Percentiles rank a stretch among this genome's conserved stretches.
Evolutionary conservation across 2,888 invertebrate species (phyloP).

Genomic region (Congeria kusceri): DNA sequence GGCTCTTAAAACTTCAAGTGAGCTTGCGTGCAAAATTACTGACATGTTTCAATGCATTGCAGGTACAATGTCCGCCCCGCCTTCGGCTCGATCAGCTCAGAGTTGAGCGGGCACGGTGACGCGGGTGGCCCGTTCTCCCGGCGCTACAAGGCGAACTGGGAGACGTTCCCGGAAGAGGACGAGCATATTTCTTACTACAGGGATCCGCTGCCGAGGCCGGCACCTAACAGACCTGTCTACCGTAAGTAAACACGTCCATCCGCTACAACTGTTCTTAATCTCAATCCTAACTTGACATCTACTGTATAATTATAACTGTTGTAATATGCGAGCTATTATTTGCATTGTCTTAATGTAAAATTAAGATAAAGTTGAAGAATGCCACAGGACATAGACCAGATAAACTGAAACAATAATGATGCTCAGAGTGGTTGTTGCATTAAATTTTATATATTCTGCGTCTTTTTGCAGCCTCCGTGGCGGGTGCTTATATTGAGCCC

Average conservation of each 20-base stretch:
- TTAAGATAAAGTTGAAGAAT: too few relatives aligned
- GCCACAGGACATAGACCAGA: too few relatives aligned
- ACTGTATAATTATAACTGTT: too few relatives aligned
- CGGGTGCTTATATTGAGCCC: constrained; percentile 26
- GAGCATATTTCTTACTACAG: constrained; percentile 51
- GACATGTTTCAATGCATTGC: neutral
- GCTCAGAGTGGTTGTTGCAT: too few relatives aligned
- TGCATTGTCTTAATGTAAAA: too few relatives aligned
- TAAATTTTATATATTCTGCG: too few relatives aligned
- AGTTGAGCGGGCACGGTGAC: constrained; percentile 33
- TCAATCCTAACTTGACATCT: too few relatives aligned
- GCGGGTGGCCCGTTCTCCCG: constrained; percentile 30
- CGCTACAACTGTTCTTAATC: too few relatives aligned
- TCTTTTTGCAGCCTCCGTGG: constrained; percentile 21
- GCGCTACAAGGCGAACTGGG: constrained; percentile 43
- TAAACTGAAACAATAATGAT: too few relatives aligned
- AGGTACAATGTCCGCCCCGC: constrained; percentile 46
- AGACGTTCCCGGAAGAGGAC: constrained; percentile 27
- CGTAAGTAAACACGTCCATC: constrained; percentile 14
- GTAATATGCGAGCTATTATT: too few relatives aligned
- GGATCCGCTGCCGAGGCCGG: constrained; percentile 36
- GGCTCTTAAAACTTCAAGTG: too few relatives aligned
- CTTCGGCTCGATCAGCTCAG: constrained; percentile 53
- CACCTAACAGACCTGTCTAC: constrained; percentile 34
- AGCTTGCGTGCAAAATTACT: too few relatives aligned